Percentiles rank a stretch among this genome's conserved stretches.
phyloP scores from a whole-genome alignment of 2,113 vertebrate genomes.

The Malurus elegans region DNA sequence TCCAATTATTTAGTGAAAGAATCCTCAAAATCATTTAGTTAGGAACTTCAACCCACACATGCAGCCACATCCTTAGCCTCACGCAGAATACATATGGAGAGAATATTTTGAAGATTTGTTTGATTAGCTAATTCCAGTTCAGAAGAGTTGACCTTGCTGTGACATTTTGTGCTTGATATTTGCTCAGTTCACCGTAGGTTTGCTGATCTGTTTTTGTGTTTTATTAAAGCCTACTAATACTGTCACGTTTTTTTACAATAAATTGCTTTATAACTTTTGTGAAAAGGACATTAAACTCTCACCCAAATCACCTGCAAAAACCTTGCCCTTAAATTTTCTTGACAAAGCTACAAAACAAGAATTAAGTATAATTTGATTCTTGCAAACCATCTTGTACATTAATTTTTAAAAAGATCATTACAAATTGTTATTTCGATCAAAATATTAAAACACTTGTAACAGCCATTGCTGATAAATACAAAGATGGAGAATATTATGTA shows the following conservation, averaged over 20 bases:
- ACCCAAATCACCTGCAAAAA: neutral
- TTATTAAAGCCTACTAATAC: neutral
- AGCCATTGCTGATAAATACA: neutral
- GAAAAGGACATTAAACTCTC: neutral
- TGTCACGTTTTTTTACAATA: neutral
- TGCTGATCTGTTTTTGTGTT: neutral
- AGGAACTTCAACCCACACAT: neutral
- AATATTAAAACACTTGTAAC: neutral
- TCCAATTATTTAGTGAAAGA: neutral
- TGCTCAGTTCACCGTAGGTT: neutral
- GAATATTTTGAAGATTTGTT: neutral
- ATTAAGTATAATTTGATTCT: neutral
- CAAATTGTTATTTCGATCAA: neutral
- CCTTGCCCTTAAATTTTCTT: neutral
- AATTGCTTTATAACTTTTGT: neutral
- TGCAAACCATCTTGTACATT: neutral
- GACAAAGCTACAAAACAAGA: neutral
- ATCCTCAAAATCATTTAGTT: neutral
- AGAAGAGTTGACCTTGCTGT: neutral
- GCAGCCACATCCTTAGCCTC: neutral
- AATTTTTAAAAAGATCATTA: neutral
- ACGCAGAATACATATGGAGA: neutral
- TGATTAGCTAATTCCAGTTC: constrained; percentile 1
- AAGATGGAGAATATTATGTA: neutral
- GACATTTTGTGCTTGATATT: neutral